Percentiles rank a stretch among this genome's conserved stretches.
These are phyloP conservation scores for Apeltes quadracus DNA, from an alignment of 2,113 vertebrate genomes.

Conservation along the genomic window DNA sequence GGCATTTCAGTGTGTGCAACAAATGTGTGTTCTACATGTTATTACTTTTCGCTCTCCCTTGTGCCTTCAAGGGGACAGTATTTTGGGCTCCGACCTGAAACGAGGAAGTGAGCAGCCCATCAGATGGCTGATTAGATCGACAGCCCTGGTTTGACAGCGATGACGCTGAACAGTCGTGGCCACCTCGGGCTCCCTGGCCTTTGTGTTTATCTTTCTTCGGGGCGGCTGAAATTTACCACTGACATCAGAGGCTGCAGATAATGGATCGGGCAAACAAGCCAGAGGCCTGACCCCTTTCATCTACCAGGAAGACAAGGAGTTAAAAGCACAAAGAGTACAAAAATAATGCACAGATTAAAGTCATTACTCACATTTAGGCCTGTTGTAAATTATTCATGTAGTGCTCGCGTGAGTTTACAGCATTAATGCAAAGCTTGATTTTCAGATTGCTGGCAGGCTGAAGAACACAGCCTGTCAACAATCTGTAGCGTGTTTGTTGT, in stretches of 20 bases:
- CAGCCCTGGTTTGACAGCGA: slow-evolving; percentile 68
- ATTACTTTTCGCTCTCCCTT: not conserved
- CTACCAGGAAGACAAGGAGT: slow-evolving; percentile 63
- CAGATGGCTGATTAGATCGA: slow-evolving; percentile 81
- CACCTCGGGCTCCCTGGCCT: slow-evolving; percentile 65
- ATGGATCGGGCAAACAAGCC: slow-evolving; percentile 72
- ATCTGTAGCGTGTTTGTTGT: slow-evolving; percentile 68
- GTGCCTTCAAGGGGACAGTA: slow-evolving; percentile 47
- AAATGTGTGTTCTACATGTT: not conserved
- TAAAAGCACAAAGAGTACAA: slow-evolving; percentile 65
- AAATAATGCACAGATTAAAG: slow-evolving; percentile 76
- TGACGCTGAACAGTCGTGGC: slow-evolving; percentile 75
- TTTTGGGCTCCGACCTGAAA: slow-evolving; percentile 44
- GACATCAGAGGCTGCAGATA: slow-evolving; percentile 73
- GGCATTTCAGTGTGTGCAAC: slow-evolving; percentile 1
- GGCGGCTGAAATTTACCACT: slow-evolving; percentile 72
- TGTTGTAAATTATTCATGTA: slow-evolving; percentile 75
- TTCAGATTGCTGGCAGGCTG: slow-evolving; percentile 57
- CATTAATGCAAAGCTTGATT: slow-evolving; percentile 68
- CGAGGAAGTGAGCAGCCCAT: slow-evolving; percentile 56
- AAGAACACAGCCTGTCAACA: slow-evolving; percentile 64
- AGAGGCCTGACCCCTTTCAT: slow-evolving; percentile 74
- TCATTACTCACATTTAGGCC: slow-evolving; percentile 72
- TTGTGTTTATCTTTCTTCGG: slow-evolving; percentile 76
- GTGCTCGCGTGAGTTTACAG: slow-evolving; percentile 65